Percentiles rank a stretch among this genome's conserved stretches.
Conservation (phyloP, 2,888 invertebrate genomes). For the Erebia ligea region DNA sequence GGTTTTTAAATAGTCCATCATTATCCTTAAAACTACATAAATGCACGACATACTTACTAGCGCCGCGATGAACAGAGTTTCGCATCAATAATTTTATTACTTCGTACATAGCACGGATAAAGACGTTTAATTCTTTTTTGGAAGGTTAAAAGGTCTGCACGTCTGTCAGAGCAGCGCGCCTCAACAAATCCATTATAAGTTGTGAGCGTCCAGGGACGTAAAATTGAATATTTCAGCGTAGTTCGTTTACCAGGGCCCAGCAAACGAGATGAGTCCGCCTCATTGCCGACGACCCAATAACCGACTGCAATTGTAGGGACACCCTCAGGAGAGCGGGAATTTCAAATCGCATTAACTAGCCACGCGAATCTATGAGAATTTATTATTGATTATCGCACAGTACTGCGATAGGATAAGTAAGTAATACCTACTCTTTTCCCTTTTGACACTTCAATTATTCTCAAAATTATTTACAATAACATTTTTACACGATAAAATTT, state of each 20-base stretch:
- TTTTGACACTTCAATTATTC: too few relatives aligned
- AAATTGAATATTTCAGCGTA: constrained; percentile 45
- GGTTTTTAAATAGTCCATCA: too few relatives aligned
- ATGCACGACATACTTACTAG: too few relatives aligned
- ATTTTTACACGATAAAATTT: too few relatives aligned
- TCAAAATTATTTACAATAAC: too few relatives aligned
- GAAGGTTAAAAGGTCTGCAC: not conserved
- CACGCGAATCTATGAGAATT: not conserved
- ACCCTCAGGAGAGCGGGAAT: constrained; percentile 34
- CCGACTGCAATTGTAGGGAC: constrained; percentile 42
- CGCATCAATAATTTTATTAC: too few relatives aligned
- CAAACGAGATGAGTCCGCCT: constrained; percentile 45
- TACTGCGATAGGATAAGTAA: too few relatives aligned
- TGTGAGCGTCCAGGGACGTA: constrained; percentile 37
- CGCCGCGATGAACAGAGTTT: too few relatives aligned
- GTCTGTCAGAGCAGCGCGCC: not conserved
- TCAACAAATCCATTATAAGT: constrained; percentile 37
- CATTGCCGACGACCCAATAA: constrained; percentile 40
- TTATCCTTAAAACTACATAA: too few relatives aligned
- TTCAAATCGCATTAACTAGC: constrained; percentile 38
- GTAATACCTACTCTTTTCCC: too few relatives aligned
- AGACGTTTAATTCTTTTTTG: too few relatives aligned
- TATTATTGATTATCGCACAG: not conserved
- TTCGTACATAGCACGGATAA: too few relatives aligned
- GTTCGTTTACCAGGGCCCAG: constrained; percentile 43